Evolutionary conservation across 2,888 invertebrate genomes (phyloP).

Genomic region (Eupithecia dodoneata): DNA sequence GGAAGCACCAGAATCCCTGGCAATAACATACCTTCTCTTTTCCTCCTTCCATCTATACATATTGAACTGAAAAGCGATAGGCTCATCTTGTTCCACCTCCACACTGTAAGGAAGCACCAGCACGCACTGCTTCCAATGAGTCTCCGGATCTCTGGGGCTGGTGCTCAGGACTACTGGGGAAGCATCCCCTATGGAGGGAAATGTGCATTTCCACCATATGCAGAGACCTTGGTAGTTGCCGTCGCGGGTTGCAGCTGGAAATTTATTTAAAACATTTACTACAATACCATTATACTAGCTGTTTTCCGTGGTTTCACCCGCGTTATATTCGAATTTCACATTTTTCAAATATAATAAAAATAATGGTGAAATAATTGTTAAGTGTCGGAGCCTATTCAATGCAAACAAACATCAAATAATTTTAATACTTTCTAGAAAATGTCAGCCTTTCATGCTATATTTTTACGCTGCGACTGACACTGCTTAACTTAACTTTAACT

Average conservation of each 20-base stretch:
- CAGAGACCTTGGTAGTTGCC: conserved; percentile 90
- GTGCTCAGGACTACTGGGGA: conserved; percentile 88
- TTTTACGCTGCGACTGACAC: too few species aligned
- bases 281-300: too few species aligned
- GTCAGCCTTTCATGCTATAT: too few species aligned
- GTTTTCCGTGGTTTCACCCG: too few species aligned
- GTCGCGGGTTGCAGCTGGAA: conserved; percentile 78
- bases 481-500: too few species aligned
- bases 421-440: too few species aligned
- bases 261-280: not conserved
- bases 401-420: too few species aligned
- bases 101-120: conserved; percentile 89
- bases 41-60: conserved; percentile 81
- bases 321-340: too few species aligned
- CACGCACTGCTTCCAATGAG: conserved; percentile 98
- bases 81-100: conserved; percentile 83
- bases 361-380: too few species aligned
- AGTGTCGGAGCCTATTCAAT: too few species aligned
- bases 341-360: too few species aligned
- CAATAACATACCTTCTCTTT: conserved; percentile 66
- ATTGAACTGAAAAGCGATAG: conserved; percentile 87
- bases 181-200: conserved; percentile 85
- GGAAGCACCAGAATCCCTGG: not conserved
- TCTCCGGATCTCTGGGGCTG: conserved; percentile 87
- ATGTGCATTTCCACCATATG: conserved; percentile 91